A percentile compares a stretch with the other conserved stretches of the same genome.
These are phyloP conservation scores for Leucophora obtusa DNA, from an alignment of 2,888 invertebrate species.

Conservation along the genomic window DNA sequence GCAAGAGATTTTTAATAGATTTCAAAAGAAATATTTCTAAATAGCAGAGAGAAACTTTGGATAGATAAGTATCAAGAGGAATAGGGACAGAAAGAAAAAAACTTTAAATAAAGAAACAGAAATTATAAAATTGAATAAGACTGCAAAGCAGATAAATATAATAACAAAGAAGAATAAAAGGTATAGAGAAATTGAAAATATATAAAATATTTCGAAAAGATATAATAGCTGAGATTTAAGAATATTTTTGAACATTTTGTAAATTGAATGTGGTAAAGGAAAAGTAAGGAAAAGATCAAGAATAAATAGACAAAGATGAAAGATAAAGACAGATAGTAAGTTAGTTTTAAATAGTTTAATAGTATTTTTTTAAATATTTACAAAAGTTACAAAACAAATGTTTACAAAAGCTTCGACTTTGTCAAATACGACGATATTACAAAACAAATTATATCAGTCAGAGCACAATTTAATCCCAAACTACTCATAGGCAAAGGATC, in stretches of 20 bases:
- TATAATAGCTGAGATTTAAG: background rate
- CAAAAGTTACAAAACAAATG: conserved; percentile 47
- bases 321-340: conserved; percentile 20
- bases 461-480: conserved; percentile 34
- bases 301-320: conserved; percentile 23
- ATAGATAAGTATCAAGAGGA: too few relatives aligned
- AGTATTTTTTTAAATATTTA: conserved; percentile 58
- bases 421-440: conserved; percentile 21
- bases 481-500: background rate
- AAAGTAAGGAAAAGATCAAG: background rate
- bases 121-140: too few relatives aligned
- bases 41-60: too few relatives aligned
- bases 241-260: background rate
- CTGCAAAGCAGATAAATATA: background rate
- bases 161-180: background rate
- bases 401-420: conserved; percentile 49
- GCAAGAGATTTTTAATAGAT: too few relatives aligned
- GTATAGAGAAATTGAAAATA: background rate
- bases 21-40: too few relatives aligned
- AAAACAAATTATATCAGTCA: conserved; percentile 45
- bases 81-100: too few relatives aligned
- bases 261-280: background rate
- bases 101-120: too few relatives aligned
- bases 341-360: conserved; percentile 60
- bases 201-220: background rate